Conservation (phyloP, 1,140 invertebrate species). For the Bombus haemorrhoidalis region DNA sequence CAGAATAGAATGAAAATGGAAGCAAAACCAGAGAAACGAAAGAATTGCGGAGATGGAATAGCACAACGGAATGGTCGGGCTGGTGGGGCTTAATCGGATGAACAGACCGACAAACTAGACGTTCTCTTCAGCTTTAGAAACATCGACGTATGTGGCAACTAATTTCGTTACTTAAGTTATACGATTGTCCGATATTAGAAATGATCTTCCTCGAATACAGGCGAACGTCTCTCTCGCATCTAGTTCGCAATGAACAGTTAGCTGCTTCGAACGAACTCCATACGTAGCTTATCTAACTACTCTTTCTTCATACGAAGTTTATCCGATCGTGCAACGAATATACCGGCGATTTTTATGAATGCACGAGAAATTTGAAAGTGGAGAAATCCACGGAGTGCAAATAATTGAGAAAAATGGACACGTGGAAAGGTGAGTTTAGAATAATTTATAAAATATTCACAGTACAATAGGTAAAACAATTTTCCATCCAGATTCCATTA, state of each 20-base stretch:
- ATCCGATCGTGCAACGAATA: too few species aligned
- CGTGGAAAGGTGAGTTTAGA: too few species aligned
- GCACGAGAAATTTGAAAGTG: too few species aligned
- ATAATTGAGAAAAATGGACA: too few species aligned
- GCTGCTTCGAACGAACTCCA: background rate
- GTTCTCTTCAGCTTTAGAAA: slow-evolving; percentile 59
- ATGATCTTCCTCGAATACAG: background rate
- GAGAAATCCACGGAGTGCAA: too few species aligned
- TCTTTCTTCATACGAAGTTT: too few species aligned
- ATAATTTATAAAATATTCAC: too few species aligned
- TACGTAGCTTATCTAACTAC: too few species aligned
- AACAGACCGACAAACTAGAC: slow-evolving; percentile 74
- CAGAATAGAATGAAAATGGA: background rate
- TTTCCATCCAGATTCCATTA: too few species aligned
- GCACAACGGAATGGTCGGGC: slow-evolving; percentile 25
- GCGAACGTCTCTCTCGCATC: too few species aligned
- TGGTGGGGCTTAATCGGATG: slow-evolving; percentile 74
- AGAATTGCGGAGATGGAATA: slow-evolving; percentile 43
- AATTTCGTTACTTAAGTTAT: slow-evolving; percentile 56
- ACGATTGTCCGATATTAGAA: background rate
- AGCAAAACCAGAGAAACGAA: slow-evolving; percentile 16
- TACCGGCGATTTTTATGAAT: too few species aligned
- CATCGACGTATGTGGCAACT: slow-evolving; percentile 44
- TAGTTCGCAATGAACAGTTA: background rate
- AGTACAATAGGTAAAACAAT: too few species aligned